Percentiles rank a stretch among this genome's conserved stretches.
These are phyloP conservation scores for Porites rus DNA, from an alignment of 92 coral and sea anemone species.

Conservation along the genomic window DNA sequence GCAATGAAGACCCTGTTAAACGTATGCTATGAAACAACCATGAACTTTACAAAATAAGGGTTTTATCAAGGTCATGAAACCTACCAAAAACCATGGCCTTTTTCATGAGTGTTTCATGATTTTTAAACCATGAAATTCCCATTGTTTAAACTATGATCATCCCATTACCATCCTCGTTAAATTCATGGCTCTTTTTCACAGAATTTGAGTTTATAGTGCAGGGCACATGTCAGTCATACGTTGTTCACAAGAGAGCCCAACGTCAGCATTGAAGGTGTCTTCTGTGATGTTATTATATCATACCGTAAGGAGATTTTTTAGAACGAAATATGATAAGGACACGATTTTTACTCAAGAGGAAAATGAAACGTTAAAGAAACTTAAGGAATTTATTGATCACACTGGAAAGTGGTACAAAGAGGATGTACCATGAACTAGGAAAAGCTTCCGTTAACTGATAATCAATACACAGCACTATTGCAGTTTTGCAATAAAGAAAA, in stretches of 20 bases:
- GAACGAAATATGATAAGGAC: background rate
- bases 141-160: background rate
- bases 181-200: background rate
- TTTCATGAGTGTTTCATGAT: background rate
- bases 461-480: conserved; percentile 26
- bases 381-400: background rate
- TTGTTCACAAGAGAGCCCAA: background rate
- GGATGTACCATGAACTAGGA: conserved; percentile 54
- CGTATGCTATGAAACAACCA: background rate
- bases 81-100: background rate
- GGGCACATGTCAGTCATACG: conserved; percentile 32
- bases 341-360: conserved; percentile 18
- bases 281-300: conserved; percentile 15
- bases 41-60: background rate
- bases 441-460: conserved; percentile 41
- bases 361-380: conserved; percentile 2
- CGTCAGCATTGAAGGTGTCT: background rate
- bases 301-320: conserved; percentile 4
- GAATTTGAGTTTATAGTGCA: background rate
- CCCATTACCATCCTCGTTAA: background rate
- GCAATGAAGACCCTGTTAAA: background rate
- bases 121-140: background rate
- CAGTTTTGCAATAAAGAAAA: conserved; percentile 50
- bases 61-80: background rate
- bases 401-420: conserved; percentile 18